phyloP scores from a whole-genome alignment of 2,888 invertebrate genomes.

The Aphrophora alni region DNA sequence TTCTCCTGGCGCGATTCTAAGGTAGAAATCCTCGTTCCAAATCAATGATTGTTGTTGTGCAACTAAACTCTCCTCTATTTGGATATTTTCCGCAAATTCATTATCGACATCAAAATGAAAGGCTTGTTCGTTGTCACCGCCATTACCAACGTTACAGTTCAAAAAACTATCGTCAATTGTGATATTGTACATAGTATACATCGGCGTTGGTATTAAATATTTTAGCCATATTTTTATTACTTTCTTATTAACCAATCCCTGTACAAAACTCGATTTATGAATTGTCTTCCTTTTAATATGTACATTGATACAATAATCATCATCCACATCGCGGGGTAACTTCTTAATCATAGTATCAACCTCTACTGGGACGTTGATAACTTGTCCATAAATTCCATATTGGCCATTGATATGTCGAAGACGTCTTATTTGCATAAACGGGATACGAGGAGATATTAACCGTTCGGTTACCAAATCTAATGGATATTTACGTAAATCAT shows the following conservation, averaged over 20 bases:
- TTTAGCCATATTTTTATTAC: neutral
- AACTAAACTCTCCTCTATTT: slow-evolving; percentile 14
- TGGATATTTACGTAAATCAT: neutral
- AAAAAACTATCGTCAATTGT: neutral
- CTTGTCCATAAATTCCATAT: neutral
- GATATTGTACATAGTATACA: neutral
- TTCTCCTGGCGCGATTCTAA: slow-evolving; percentile 39
- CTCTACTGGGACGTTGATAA: neutral
- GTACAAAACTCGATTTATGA: neutral
- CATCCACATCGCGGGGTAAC: neutral
- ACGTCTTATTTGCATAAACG: neutral
- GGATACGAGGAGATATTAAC: neutral
- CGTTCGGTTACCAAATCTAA: neutral
- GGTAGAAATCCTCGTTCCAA: slow-evolving; percentile 29
- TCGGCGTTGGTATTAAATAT: neutral
- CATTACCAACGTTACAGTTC: neutral
- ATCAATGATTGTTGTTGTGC: slow-evolving; percentile 34
- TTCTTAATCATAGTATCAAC: neutral
- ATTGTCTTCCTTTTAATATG: neutral
- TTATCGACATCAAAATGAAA: neutral
- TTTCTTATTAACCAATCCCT: neutral
- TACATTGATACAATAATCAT: neutral
- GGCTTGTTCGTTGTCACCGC: neutral
- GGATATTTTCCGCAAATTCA: neutral
- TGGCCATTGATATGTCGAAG: neutral